These are phyloP conservation scores for Meteorus colon DNA, from an alignment of 2,888 invertebrate genomes.

Conservation along the genomic window DNA sequence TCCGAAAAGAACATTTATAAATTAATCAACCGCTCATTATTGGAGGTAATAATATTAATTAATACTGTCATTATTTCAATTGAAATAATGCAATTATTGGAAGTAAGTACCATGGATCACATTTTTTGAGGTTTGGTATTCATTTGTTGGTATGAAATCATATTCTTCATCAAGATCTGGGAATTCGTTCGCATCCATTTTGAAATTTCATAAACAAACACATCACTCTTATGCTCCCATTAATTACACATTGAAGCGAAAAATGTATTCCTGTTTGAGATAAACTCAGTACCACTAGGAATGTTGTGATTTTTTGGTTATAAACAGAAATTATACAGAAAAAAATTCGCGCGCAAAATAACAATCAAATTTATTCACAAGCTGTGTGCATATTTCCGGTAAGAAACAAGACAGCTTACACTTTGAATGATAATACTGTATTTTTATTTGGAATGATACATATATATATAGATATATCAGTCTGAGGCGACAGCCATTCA, in stretches of 20 bases:
- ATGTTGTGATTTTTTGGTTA: constrained; percentile 8
- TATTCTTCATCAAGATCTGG: constrained; percentile 73
- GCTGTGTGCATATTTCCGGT: not conserved
- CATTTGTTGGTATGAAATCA: constrained; percentile 69
- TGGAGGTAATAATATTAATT: not conserved
- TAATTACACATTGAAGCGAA: not conserved
- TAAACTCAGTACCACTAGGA: no score
- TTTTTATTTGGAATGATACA: no score
- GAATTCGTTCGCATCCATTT: constrained; percentile 66
- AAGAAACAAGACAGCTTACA: not conserved
- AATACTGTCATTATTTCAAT: no score
- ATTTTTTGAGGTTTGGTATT: constrained; percentile 68
- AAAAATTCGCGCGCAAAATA: not conserved
- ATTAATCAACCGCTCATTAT: not conserved
- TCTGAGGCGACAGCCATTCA: no score
- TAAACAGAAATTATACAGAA: not conserved
- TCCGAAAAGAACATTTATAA: not conserved
- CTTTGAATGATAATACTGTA: no score
- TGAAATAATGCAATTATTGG: not conserved
- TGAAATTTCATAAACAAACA: constrained; percentile 8
- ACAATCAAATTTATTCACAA: not conserved
- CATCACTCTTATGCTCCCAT: not conserved
- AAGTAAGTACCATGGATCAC: constrained; percentile 59
- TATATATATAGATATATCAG: no score
- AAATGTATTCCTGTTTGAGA: not conserved